These are phyloP conservation scores for Adoxophyes honmai DNA, from an alignment of 1,140 invertebrate genomes.

Conservation along the genomic window DNA sequence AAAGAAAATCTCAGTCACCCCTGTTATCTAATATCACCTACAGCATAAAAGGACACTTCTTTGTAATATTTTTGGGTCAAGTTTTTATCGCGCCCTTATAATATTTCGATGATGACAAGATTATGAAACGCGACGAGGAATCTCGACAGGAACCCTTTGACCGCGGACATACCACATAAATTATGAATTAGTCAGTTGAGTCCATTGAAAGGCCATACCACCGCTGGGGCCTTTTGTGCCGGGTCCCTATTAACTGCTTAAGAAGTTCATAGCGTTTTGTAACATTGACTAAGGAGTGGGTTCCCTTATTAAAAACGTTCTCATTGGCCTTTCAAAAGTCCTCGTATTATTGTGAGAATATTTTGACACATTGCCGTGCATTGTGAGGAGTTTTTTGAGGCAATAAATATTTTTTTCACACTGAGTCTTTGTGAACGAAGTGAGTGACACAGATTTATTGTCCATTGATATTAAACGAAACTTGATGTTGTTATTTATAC, in stretches of 20 bases:
- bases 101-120: slow-evolving; percentile 25
- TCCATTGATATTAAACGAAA: slow-evolving; percentile 40
- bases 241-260: slow-evolving; percentile 61
- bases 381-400: slow-evolving; percentile 57
- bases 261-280: slow-evolving; percentile 72
- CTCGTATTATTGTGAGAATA: slow-evolving; percentile 54
- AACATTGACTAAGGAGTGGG: slow-evolving; percentile 34
- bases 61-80: neutral
- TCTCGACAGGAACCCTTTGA: slow-evolving; percentile 39
- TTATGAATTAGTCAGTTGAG: slow-evolving; percentile 53
- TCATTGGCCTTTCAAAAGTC: slow-evolving; percentile 41
- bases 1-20: no score
- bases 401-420: slow-evolving; percentile 59
- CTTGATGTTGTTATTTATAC: slow-evolving; percentile 53
- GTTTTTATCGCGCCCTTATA: neutral
- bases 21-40: no score
- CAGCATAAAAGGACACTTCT: no score
- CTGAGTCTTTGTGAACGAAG: slow-evolving; percentile 23
- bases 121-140: slow-evolving; percentile 24
- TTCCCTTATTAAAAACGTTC: slow-evolving; percentile 40
- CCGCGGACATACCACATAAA: slow-evolving; percentile 37
- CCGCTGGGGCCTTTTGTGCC: slow-evolving; percentile 48
- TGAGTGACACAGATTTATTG: slow-evolving; percentile 53
- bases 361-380: slow-evolving; percentile 68
- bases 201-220: slow-evolving; percentile 45